Evolutionary conservation across 2,113 vertebrate genomes (phyloP), one percentile per base, ranked within the genome.

Genomic region (Labrus mixtus): DNA sequence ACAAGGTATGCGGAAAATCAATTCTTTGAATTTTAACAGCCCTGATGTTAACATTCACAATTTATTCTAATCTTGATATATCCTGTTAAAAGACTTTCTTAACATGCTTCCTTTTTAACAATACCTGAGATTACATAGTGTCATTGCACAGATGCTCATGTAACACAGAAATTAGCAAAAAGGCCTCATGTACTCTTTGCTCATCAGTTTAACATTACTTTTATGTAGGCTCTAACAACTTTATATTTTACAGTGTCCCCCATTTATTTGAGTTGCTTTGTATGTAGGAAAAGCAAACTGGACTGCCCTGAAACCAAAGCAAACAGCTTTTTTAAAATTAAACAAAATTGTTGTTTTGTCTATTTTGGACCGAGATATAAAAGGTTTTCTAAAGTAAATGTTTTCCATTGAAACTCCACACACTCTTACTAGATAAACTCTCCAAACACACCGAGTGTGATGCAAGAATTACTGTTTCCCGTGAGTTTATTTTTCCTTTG

Each of bases 401-500:
- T 85, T 79, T 86, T 57, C 58, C n/a, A 59, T 3, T 77, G 53
- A 22, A 70, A 73, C 16, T 77, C 39, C 20, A 70, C 73, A 43
- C 63, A 25, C 56, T 69, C 54, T 62, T 55, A 69, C 13, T 15
- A 6, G 25, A 57, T 68, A 41, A 67, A 71, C 73, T 77, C 48
- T 78, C 68, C 60, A 89, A 87, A 86, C 63, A 78, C 20, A 66
- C 75, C 55, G 23, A 79, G 25, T 54, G 23, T 68, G 55, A 76
- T 66, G 46, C 53, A 77, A 71, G 73, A 87, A 76, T 79, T 48
- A 55, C 74, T 29, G 46, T 71, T 85, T 83, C 68, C 77, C 36
- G 66, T 33, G 4, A 3, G 87, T 87, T 91, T 85, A 43, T 86
- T 88, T 89, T 84, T 81, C 48, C 53, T 79, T 67, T 25, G 50